A percentile compares a stretch with the other conserved stretches of the same genome.
These are phyloP conservation scores for Zaprionus capensis DNA, from an alignment of 1,140 invertebrate species.

Conservation along the genomic window DNA sequence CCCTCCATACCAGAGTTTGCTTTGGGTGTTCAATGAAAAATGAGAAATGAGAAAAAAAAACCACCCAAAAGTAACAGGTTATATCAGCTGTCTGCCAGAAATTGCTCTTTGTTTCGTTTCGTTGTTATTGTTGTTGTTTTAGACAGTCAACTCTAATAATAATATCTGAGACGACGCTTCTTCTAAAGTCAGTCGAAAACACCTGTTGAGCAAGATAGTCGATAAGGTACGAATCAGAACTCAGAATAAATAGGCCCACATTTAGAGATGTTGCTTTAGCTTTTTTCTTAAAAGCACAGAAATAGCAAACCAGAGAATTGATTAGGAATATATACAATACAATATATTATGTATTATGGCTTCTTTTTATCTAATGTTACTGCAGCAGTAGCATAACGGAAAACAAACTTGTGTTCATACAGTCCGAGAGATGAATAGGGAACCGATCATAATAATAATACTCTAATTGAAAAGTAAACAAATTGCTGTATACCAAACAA, in stretches of 20 bases:
- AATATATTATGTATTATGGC: not conserved
- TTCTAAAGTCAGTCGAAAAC: conserved; percentile 4
- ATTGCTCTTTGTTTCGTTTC: conserved; percentile 12
- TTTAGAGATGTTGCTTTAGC: not conserved
- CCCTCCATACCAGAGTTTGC: conserved; percentile 7
- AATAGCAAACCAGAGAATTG: not conserved
- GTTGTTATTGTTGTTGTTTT: conserved; percentile 7
- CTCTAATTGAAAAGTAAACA: conserved; percentile 5
- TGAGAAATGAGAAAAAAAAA: conserved; percentile 17
- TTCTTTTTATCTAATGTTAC: not conserved
- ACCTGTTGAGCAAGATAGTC: conserved; percentile 29
- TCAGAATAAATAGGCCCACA: not conserved
- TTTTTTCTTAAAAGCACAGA: not conserved
- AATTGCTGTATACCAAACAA: not conserved
- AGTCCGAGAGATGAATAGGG: not conserved
- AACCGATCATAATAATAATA: not conserved
- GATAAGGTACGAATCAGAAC: conserved; percentile 18
- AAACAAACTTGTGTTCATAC: not conserved
- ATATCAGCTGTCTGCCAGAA: conserved; percentile 22
- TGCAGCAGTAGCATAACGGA: not conserved
- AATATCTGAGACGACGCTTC: conserved; percentile 21
- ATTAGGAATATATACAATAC: not conserved
- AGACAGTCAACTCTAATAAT: conserved; percentile 4
- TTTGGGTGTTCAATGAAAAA: not conserved
- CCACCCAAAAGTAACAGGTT: conserved; percentile 29